Base-by-base conservation (phyloP, 1,140 invertebrate species). In the Sycophila sp. region DNA sequence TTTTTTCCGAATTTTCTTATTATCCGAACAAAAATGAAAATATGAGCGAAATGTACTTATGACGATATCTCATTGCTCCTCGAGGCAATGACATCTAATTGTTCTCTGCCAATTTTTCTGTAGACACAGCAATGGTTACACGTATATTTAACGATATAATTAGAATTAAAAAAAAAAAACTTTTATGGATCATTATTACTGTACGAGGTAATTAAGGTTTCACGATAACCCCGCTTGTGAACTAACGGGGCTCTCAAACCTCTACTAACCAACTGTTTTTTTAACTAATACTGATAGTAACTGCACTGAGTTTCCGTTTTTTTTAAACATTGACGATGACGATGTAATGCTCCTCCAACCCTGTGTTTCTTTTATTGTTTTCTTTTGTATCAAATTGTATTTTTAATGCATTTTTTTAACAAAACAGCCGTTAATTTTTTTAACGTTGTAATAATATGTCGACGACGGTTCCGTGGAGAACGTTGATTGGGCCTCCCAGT, bases 11-110 rank as follows among this genome's bases (percentile, higher is more conserved):
- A 32, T 55, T 34, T 55, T 45, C 8, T 42, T 17, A 53, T 53
- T 36, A n/a, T 55, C 15, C 51, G n/a, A 32, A 32, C 32, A 17
- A 32, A 17, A 45, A 45, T 10, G 38, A 15, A 34, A 30, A 24
- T 40, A 15, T n/a, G 36, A 64, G 45, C 32, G 47, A 47, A 71
- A 71, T 66, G 69, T 71, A 71, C 69, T 71, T 71, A 71, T 26
- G 28, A 63, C 34, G n/a, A n/a, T n/a, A n/a, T n/a, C 40, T 45
- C 49, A n/a, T 30, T 36, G 24, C n/a, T 32, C 2, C 36, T 32
- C 5, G 40, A 70, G 36, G 49, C 47, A 0, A 45, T 64, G 28
- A 70, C 5, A 1, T 34, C 58, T 36, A 58, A 64, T 45, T 71
- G n/a, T 71, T 58, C 24, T 71, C 47, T 47, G 19, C n/a, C 24